Percentiles rank a stretch among this genome's conserved stretches.
phyloP scores from a whole-genome alignment of 2,113 vertebrate species.

The Mormoops blainvillei region DNA sequence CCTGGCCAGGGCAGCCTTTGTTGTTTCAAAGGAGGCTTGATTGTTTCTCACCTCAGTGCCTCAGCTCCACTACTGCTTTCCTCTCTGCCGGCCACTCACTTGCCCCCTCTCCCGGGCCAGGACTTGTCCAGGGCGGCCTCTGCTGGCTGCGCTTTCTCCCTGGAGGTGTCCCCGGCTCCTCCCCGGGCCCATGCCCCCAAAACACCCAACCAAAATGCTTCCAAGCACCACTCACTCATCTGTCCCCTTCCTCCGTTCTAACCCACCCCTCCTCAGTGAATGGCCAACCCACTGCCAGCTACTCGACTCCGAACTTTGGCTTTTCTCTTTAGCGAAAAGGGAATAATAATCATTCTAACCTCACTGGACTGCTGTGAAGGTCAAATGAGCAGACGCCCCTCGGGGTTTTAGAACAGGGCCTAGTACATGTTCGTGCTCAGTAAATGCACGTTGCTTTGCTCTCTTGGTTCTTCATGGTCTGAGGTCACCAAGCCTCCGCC shows the following conservation, averaged over 20 bases:
- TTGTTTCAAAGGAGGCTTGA: no score
- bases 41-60: rapidly evolving
- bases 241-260: not conserved
- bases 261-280: not conserved
- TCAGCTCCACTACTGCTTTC: no score
- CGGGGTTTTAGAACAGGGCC: not conserved
- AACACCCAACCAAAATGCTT: not conserved
- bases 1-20: no score
- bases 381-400: no score
- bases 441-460: not conserved
- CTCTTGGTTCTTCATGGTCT: not conserved
- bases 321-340: not conserved
- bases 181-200: not conserved
- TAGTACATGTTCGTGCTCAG: not conserved
- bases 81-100: not conserved
- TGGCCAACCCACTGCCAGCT: not conserved
- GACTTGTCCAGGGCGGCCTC: not conserved
- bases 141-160: not conserved
- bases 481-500: not conserved
- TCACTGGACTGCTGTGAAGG: not conserved
- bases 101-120: not conserved
- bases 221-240: not conserved
- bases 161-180: not conserved
- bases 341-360: no score
- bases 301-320: not conserved